Conservation (phyloP, 2,113 vertebrate species). For the Cygnus buccinator region DNA sequence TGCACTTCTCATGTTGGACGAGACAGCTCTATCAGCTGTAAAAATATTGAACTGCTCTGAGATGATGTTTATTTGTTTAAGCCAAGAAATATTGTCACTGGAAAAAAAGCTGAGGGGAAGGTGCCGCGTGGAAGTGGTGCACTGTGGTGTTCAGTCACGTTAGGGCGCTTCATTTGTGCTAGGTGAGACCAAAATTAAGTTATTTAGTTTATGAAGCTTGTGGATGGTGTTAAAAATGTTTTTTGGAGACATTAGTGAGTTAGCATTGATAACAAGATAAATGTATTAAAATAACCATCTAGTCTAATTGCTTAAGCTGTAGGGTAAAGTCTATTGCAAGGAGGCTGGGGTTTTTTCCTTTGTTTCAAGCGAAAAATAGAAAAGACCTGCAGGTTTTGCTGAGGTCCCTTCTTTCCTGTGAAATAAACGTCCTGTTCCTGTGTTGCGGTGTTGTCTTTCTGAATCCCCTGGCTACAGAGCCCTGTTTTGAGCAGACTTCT, state of each 20-base stretch:
- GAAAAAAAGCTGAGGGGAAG: not conserved
- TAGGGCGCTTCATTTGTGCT: not conserved
- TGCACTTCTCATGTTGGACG: not conserved
- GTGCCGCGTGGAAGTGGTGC: not conserved
- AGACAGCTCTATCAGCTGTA: conserved; percentile 2
- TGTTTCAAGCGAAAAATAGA: not conserved
- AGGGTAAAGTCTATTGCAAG: not conserved
- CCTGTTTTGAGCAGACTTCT: not conserved
- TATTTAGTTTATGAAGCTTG: not conserved
- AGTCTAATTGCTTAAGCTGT: not conserved
- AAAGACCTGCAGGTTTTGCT: not conserved
- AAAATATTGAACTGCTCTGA: conserved; percentile 31
- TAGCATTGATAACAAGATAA: not conserved
- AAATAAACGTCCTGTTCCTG: not conserved
- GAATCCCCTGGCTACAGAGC: not conserved
- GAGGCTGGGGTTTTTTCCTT: not conserved
- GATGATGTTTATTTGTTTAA: conserved; percentile 3
- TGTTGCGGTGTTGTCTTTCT: accelerated
- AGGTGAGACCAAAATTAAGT: not conserved
- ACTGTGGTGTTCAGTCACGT: not conserved
- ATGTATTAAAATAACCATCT: not conserved
- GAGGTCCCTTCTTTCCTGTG: not conserved
- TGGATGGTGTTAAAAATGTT: not conserved
- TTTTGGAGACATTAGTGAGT: not conserved
- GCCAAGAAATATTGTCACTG: not conserved